Percentiles rank a stretch among this genome's conserved stretches.
These are phyloP conservation scores for Paralvinella palmiformis DNA, from an alignment of 1,140 invertebrate genomes.

Conservation along the genomic window DNA sequence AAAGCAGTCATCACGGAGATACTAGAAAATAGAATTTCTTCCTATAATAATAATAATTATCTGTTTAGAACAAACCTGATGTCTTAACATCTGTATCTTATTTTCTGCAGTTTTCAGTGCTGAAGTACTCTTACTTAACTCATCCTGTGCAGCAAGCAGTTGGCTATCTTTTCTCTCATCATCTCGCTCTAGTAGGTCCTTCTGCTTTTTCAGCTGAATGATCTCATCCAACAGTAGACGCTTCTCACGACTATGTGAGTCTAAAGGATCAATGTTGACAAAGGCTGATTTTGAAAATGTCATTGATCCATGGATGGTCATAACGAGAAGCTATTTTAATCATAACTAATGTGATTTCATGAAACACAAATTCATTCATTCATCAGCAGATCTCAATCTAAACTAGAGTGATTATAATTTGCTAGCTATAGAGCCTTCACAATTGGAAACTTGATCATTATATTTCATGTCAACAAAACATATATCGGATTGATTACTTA, in stretches of 20 bases:
- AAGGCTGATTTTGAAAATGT: no score
- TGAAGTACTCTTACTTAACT: slow-evolving; percentile 36
- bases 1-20: neutral
- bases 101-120: slow-evolving; percentile 39
- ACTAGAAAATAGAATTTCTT: neutral
- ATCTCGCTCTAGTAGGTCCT: slow-evolving; percentile 33
- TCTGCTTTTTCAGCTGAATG: slow-evolving; percentile 42
- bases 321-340: no score
- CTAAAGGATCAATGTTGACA: no score
- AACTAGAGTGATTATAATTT: neutral
- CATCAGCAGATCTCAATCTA: neutral
- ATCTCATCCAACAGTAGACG: slow-evolving; percentile 43
- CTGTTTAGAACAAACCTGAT: slow-evolving; percentile 33
- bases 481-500: no score
- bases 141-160: slow-evolving; percentile 32
- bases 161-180: slow-evolving; percentile 33
- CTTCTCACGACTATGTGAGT: slow-evolving; percentile 33
- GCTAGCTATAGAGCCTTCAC: neutral
- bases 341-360: no score
- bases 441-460: neutral
- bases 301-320: no score
- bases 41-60: neutral
- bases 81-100: slow-evolving; percentile 37
- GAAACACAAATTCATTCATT: no score
- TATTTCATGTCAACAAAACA: no score